Percentiles rank a stretch among this genome's conserved stretches.
phyloP scores from a whole-genome alignment of 2,888 invertebrate species.

The Ochropacha duplaris region DNA sequence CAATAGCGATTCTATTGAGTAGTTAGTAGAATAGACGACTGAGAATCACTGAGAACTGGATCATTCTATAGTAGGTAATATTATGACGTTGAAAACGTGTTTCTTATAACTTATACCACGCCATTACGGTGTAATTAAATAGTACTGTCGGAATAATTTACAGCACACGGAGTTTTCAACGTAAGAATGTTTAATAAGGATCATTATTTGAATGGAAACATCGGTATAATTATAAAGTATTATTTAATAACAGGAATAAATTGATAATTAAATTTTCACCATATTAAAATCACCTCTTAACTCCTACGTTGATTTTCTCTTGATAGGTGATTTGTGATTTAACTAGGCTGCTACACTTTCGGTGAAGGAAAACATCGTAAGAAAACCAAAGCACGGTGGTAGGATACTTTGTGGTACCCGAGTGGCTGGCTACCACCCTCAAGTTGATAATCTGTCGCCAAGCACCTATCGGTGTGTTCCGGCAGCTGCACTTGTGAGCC shows the following conservation, averaged over 20 bases:
- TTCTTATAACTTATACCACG: neutral
- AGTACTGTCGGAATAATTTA: conserved; percentile 10
- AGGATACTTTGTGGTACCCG: too few relatives aligned
- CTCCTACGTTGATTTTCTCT: neutral
- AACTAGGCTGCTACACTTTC: too few relatives aligned
- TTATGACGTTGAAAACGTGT: too few relatives aligned
- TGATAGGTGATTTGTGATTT: neutral
- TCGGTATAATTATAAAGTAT: neutral
- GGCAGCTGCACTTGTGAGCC: too few relatives aligned
- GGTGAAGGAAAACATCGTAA: too few relatives aligned
- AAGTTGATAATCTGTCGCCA: too few relatives aligned
- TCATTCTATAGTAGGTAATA: neutral
- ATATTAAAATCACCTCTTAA: neutral
- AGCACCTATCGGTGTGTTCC: too few relatives aligned
- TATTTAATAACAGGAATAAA: neutral
- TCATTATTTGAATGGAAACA: conserved; percentile 1
- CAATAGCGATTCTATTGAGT: too few relatives aligned
- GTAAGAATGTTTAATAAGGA: conserved; percentile 14
- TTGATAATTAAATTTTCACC: neutral
- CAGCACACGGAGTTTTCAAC: conserved; percentile 5
- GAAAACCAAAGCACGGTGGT: too few relatives aligned
- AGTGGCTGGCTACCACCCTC: too few relatives aligned
- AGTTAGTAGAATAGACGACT: too few relatives aligned
- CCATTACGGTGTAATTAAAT: neutral
- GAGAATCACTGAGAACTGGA: neutral